Evolutionary conservation across 2,888 invertebrate species (phyloP), one percentile per base, ranked within the genome.

Genomic region (Leucoptera coffeella): DNA sequence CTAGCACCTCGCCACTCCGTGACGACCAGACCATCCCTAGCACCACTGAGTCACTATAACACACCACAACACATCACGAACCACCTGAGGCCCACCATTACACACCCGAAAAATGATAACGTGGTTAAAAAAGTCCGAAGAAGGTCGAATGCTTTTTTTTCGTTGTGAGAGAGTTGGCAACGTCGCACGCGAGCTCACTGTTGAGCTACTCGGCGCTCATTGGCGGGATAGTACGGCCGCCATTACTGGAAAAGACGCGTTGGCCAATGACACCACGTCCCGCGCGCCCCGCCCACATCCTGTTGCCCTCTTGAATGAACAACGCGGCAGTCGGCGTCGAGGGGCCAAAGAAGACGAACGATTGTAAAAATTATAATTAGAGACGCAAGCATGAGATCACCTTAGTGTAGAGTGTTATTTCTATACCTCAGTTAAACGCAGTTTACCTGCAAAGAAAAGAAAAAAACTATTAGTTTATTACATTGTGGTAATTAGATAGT

Each of bases 111-210:
- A 59, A 60, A 59, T 64, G 67, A 69, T 67, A 69, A 69, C 67
- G 56, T 60, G 56, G 54, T 53, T 60, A 64, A 65, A 58, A 61
- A 67, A 65, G 61, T 62, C 65, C 67, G 54, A 65, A 65, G 65
- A 67, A 65, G 67, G 65, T 67, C 65, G 67, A 67, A 65, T 65
- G 61, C 60, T 65, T 52, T 58, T 64, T 65, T 67, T 64, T 60
- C 50, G 50, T n/a, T n/a, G n/a, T n/a, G n/a, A 49, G 48, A 54
- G 54, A 65, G 59, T 61, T 65, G 64, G 67, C 67, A 67, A 65
- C 67, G 64, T 60, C 64, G 65, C 65, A 38, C 43, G 56, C 59
- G 59, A 55, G 62, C 67, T 61, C 59, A 65, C 67, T 67, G 67
- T 62, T 59, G 44, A 49, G 54, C 49, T 54, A 56, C 62, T 56